Percentiles rank a stretch among this genome's conserved stretches.
Evolutionary conservation across 92 coral and sea anemone genomes (phyloP).

Genomic region (Muricea muricata): DNA sequence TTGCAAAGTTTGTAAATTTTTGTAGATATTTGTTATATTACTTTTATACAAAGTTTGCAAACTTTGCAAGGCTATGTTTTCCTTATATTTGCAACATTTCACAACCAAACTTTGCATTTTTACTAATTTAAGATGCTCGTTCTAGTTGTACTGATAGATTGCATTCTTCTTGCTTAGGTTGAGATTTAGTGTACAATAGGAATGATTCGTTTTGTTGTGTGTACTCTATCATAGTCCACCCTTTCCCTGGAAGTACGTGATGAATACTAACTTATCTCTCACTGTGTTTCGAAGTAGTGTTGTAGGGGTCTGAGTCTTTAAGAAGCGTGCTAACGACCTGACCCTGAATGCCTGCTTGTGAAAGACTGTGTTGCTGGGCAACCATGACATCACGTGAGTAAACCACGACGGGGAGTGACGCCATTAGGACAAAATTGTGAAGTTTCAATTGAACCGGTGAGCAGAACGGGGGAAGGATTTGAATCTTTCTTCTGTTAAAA

Average conservation of each 20-base stretch:
- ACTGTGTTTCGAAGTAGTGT: slow-evolving; percentile 54
- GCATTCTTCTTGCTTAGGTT: too few relatives aligned
- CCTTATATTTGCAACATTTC: too few relatives aligned
- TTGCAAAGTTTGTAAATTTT: too few relatives aligned
- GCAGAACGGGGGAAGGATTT: not conserved
- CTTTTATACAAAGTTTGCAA: too few relatives aligned
- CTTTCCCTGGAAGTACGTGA: not conserved
- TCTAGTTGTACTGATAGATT: too few relatives aligned
- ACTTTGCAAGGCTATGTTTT: too few relatives aligned
- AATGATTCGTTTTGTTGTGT: slow-evolving; percentile 13
- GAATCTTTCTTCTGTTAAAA: not conserved
- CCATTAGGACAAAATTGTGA: slow-evolving; percentile 8
- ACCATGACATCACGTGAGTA: slow-evolving; percentile 55
- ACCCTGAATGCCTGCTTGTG: slow-evolving; percentile 55
- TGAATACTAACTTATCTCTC: slow-evolving; percentile 38
- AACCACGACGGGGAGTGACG: slow-evolving; percentile 44
- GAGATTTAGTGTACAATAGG: too few relatives aligned
- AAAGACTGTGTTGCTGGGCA: slow-evolving; percentile 45
- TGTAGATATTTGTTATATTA: too few relatives aligned
- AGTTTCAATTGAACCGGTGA: not conserved
- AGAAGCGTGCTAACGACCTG: slow-evolving; percentile 26
- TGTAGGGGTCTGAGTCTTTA: slow-evolving; percentile 36
- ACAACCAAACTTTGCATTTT: too few relatives aligned
- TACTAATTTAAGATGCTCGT: too few relatives aligned
- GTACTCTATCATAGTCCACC: not conserved